Base-by-base conservation (phyloP, 2,797 vertebrate species). In the Cossypha caffra region DNA sequence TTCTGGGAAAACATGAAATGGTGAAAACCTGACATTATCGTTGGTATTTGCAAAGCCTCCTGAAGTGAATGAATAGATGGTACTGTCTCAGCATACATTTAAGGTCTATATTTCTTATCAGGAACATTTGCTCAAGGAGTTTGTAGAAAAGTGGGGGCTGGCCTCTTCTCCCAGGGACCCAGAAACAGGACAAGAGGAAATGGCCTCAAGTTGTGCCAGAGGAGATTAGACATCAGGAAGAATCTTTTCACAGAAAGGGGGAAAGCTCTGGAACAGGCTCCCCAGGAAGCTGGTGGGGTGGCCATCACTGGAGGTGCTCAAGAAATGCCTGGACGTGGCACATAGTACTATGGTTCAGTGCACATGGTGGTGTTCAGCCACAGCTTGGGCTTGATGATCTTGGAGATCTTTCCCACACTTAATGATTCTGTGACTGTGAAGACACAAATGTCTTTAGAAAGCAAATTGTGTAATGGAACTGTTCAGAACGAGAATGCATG, bases 401-500 rank as follows among this genome's bases (percentile, higher is more conserved):
- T 42, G 13, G 25, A 67, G 40, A 3, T 54, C 31, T 54, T 67
- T 40, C 47, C 23, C 35, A 61, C 24, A 55, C 2, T 42, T 54
- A 47, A 23, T 28, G 9, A 42, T 61, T 40, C 33, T 20, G n/a
- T n/a, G 16, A 42, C 16, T 74, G 7, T 55, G 25, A 87, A 83
- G 54, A 54, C 37, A 74, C 4, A 35, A 11, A 47, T 35, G 8
- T 13, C 19, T 87, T 61, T 40, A 50, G 38, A 74, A 92, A 79
- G 16, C 17, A 79, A 92, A 85, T 19, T 0, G 1, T 28, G 24
- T n/a, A 55, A 67, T 38, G 11, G 66, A 76, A 69, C 26, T 17
- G 3, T 38, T 93, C n/a, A 86, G 75, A 96, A 95, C 66, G 11
- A 87, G 76, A 84, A 95, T 38, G 74, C 11, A 42, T 93, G 72